phyloP scores from a whole-genome alignment of 2,797 vertebrate species.

The Myotis vivesi region DNA sequence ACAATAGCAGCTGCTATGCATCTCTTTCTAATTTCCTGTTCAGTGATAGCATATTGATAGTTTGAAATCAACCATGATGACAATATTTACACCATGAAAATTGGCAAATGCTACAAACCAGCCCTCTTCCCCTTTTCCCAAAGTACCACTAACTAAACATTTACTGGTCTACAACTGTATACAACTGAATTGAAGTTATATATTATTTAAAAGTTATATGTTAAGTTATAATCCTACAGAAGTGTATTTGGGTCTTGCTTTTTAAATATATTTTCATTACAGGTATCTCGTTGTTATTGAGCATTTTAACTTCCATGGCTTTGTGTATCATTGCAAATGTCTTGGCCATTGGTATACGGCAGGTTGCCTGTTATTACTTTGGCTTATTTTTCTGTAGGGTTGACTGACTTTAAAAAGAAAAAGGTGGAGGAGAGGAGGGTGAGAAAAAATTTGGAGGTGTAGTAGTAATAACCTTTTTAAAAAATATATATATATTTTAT shows the following conservation, averaged over 20 bases:
- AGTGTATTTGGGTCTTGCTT: not conserved
- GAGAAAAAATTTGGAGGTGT: not conserved
- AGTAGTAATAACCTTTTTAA: too few species aligned
- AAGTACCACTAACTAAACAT: not conserved
- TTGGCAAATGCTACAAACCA: not conserved
- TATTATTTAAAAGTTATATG: not conserved
- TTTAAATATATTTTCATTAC: not conserved
- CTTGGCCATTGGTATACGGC: not conserved
- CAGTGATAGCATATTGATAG: not conserved
- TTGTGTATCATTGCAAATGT: not conserved
- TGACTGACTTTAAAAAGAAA: not conserved
- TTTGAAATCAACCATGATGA: not conserved
- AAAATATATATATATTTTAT: too few species aligned
- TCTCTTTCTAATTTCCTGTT: not conserved
- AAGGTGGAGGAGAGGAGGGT: not conserved
- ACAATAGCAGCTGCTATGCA: not conserved
- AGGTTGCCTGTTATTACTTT: not conserved
- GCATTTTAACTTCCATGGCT: not conserved
- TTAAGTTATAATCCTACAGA: not conserved
- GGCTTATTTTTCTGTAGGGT: not conserved
- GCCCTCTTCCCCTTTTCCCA: not conserved
- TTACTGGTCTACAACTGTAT: too few species aligned
- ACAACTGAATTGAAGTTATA: not conserved
- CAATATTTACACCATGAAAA: not conserved
- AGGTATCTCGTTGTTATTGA: not conserved